Evolutionary conservation across 2,888 invertebrate genomes (phyloP).

Genomic region (Portevinia maculata): DNA sequence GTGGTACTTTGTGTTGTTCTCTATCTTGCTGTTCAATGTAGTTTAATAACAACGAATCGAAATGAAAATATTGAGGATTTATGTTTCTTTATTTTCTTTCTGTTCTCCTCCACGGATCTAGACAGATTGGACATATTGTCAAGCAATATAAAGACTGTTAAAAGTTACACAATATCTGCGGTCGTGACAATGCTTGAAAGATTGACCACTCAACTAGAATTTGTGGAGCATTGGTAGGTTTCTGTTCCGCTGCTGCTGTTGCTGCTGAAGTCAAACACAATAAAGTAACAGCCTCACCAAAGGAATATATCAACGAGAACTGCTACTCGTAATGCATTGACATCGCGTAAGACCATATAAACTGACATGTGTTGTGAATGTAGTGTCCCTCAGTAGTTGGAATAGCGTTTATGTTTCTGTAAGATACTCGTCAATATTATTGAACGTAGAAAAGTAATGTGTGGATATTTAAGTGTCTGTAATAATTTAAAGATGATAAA

Average conservation of each 20-base stretch:
- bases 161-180: conserved; percentile 65
- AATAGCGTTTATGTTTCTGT: conserved; percentile 28
- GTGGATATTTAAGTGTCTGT: conserved; percentile 20
- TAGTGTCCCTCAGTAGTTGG: conserved; percentile 7
- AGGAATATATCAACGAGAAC: conserved; percentile 61
- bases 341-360: conserved; percentile 65
- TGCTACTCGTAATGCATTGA: conserved; percentile 70
- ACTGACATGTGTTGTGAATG: conserved; percentile 56
- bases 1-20: conserved; percentile 16
- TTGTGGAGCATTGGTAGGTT: conserved; percentile 56
- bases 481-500: conserved; percentile 10
- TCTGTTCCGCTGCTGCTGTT: conserved; percentile 10
- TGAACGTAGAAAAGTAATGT: conserved; percentile 34
- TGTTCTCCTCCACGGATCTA: conserved; percentile 45
- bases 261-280: conserved; percentile 6
- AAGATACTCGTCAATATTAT: too few relatives aligned
- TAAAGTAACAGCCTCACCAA: conserved; percentile 26
- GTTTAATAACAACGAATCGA: conserved; percentile 61
- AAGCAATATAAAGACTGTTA: conserved; percentile 60
- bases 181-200: conserved; percentile 69
- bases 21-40: conserved; percentile 31
- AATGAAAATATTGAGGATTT: conserved; percentile 43
- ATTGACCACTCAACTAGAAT: conserved; percentile 73
- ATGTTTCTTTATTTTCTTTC: conserved; percentile 8
- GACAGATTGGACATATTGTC: conserved; percentile 72